phyloP scores from a whole-genome alignment of 2,888 invertebrate species.

The Amphipyra tragopoginis region DNA sequence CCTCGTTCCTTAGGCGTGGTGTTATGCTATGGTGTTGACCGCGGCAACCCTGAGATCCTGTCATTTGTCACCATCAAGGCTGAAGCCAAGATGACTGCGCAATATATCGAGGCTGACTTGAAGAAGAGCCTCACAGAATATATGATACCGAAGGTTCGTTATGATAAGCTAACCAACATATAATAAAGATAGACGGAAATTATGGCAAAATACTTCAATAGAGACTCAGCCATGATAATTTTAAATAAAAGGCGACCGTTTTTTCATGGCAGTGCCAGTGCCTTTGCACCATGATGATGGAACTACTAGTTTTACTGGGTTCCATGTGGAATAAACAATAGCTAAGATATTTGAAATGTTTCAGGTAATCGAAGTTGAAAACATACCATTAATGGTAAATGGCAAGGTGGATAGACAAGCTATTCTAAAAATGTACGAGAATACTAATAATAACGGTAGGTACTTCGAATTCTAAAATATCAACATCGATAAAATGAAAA shows the following conservation, averaged over 20 bases:
- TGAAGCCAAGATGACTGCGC: slow-evolving; percentile 83
- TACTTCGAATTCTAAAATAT: too few species aligned
- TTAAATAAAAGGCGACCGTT: too few species aligned
- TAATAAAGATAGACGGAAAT: too few species aligned
- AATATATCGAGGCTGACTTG: slow-evolving; percentile 91
- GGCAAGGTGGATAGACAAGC: slow-evolving; percentile 96
- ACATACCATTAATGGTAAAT: slow-evolving; percentile 95
- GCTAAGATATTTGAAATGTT: not conserved
- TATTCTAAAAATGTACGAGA: slow-evolving; percentile 93
- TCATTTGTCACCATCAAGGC: slow-evolving; percentile 91
- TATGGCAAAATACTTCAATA: too few species aligned
- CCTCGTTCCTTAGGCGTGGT: slow-evolving; percentile 89
- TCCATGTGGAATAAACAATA: too few species aligned
- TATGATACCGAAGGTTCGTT: slow-evolving; percentile 93
- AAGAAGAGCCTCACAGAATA: slow-evolving; percentile 92
- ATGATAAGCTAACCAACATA: too few species aligned
- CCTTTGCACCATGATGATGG: too few species aligned
- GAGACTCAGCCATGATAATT: too few species aligned
- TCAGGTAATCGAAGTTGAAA: slow-evolving; percentile 92
- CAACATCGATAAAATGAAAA: too few species aligned
- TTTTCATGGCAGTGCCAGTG: too few species aligned
- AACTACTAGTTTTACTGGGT: too few species aligned
- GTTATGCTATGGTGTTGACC: slow-evolving; percentile 94
- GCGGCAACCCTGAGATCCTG: slow-evolving; percentile 92
- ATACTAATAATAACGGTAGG: slow-evolving; percentile 92